These are phyloP conservation scores for Sarotherodon lohbergeri DNA, from an alignment of 2,113 vertebrate genomes.

Conservation along the genomic window DNA sequence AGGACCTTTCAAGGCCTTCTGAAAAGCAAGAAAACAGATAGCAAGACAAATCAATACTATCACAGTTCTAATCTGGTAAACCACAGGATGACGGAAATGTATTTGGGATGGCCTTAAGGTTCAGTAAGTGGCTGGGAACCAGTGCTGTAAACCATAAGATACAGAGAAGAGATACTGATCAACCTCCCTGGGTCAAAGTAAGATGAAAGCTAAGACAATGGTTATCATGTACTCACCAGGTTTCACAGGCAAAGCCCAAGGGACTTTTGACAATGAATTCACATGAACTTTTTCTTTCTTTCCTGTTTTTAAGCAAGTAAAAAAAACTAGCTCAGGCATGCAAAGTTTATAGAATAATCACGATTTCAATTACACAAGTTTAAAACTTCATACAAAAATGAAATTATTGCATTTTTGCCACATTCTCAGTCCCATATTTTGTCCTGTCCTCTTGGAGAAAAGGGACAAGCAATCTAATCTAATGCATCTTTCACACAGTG, in stretches of 20 bases:
- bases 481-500: neutral
- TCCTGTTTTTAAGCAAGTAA: neutral
- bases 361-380: neutral
- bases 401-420: neutral
- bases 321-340: neutral
- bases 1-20: neutral
- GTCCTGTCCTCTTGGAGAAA: neutral
- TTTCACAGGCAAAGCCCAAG: slow-evolving; percentile 1
- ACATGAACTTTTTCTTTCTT: neutral
- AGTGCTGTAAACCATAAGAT: slow-evolving; percentile 32
- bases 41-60: slow-evolving; percentile 29
- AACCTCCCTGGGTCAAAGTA: neutral
- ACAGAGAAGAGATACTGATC: slow-evolving; percentile 39
- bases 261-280: slow-evolving; percentile 8
- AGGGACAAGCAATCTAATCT: neutral
- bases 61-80: slow-evolving; percentile 23
- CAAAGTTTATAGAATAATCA: neutral
- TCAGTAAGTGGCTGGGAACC: slow-evolving; percentile 37
- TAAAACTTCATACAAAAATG: neutral
- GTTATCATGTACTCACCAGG: slow-evolving; percentile 16
- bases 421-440: neutral
- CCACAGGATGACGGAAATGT: slow-evolving; percentile 29
- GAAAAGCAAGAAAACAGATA: slow-evolving; percentile 21
- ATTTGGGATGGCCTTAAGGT: slow-evolving; percentile 30
- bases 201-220: slow-evolving; percentile 45